Evolutionary conservation across 23 tunicate species (phyloP), one percentile per base, ranked within the genome.

Genomic region (Botrylloides violaceus): DNA sequence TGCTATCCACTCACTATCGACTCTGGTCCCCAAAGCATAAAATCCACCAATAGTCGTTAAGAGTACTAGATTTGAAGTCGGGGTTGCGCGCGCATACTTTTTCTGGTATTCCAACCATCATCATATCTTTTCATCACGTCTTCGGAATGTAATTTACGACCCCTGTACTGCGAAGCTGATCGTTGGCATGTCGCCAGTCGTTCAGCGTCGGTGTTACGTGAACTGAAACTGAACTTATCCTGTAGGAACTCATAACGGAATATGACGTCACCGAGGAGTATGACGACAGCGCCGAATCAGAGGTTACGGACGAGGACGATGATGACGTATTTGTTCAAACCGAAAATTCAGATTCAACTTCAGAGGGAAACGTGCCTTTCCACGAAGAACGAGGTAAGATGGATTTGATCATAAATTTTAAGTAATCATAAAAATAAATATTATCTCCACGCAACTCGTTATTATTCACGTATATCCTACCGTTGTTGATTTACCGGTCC

Each of bases 261-360:
- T 43, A 43, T 15, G 53, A 43, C 53, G 12, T 15, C 15, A 15
- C 12, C 53, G 53, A 9, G 23, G 76, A 70, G 31, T 58, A 66
- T 31, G 82, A 71, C 29, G 61, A 35, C 31, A 68, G 34, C 36
- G 84, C 72, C 22, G 84, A 61, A 26, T 76, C 59, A 1, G 43
- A 32, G 4, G 63, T 59, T 32, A 65, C 63, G 66, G 84, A 78
- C 75, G 78, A 43, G 43, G 71, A 65, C 23, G 92, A 84, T 26
- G 49, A 34, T 36, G 92, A 84, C 66, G 92, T 84, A 30, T 84
- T 84, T 33, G 92, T 75, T 71, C 90, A 64, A 59, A 68, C 58
- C n/a, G 58, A 43, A 2, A 39, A 68, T 23, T 37, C 58, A 5
- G 74, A 68, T 43, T 68, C 74, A 25, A 26, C 37, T 4, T 68